Evolutionary conservation across 2,113 vertebrate species (phyloP).

Genomic region (Electrona antarctica): DNA sequence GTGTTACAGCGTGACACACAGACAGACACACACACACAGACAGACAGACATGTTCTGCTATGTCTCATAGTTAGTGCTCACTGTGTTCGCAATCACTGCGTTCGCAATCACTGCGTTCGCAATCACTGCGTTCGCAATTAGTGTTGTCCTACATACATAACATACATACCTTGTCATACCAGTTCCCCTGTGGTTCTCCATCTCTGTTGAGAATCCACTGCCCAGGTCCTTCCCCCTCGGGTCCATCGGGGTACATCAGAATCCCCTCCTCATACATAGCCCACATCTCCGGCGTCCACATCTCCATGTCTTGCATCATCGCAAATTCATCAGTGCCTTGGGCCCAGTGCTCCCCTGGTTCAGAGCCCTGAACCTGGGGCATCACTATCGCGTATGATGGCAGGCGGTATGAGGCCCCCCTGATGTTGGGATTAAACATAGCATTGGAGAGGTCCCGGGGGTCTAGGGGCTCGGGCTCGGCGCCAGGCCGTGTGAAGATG

Average conservation of each 20-base stretch:
- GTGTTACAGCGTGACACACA: too few species aligned
- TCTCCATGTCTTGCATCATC: slow-evolving; percentile 69
- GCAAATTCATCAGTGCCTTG: slow-evolving; percentile 60
- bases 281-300: slow-evolving; percentile 81
- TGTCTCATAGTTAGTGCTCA: too few species aligned
- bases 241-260: slow-evolving; percentile 67
- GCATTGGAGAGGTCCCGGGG: slow-evolving; percentile 64
- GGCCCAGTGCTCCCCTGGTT: slow-evolving; percentile 80
- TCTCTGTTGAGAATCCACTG: slow-evolving; percentile 80
- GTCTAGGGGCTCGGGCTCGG: slow-evolving; percentile 44
- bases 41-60: too few species aligned
- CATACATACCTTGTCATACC: slow-evolving; percentile 95
- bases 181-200: slow-evolving; percentile 79
- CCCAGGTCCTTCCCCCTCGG: slow-evolving; percentile 59
- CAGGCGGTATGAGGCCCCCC: slow-evolving; percentile 54
- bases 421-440: slow-evolving; percentile 62
- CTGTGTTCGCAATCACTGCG: too few species aligned
- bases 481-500: slow-evolving; percentile 59
- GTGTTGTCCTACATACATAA: too few species aligned
- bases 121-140: too few species aligned
- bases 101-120: too few species aligned
- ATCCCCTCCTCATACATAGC: slow-evolving; percentile 80
- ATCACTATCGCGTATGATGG: slow-evolving; percentile 89
- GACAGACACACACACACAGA: too few species aligned
- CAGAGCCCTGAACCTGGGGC: slow-evolving; percentile 85